These are phyloP conservation scores for Connochaetes taurinus DNA, from an alignment of 2,113 vertebrate genomes.

Conservation along the genomic window DNA sequence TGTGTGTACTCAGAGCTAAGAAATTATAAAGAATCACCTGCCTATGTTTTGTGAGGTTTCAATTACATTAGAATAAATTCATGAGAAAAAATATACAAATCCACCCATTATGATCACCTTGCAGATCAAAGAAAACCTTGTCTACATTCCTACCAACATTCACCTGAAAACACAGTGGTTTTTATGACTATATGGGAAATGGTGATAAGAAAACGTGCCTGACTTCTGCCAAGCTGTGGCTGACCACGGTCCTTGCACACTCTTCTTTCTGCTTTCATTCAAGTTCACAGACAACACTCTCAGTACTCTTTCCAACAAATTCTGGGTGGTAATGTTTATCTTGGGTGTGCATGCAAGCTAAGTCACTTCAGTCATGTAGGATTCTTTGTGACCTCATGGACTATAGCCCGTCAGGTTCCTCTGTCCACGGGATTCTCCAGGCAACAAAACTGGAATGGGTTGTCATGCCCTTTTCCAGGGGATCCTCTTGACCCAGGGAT, in stretches of 20 bases:
- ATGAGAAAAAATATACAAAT: not conserved
- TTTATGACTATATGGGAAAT: not conserved
- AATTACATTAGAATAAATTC: not conserved
- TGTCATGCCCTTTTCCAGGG: not conserved
- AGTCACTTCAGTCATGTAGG: not conserved
- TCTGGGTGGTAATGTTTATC: not conserved
- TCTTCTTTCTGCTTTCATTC: not conserved
- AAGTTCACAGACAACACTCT: not conserved
- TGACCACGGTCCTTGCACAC: not conserved
- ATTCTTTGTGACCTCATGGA: not conserved
- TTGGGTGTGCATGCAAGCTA: not conserved
- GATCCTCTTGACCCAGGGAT: not conserved
- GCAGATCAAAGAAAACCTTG: not conserved
- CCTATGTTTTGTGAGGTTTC: not conserved
- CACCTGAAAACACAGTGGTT: not conserved
- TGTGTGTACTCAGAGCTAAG: not conserved
- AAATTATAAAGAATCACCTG: not conserved
- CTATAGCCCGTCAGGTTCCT: not conserved
- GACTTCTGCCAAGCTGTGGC: not conserved
- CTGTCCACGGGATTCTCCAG: not conserved
- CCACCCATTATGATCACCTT: not conserved
- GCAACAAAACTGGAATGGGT: not conserved
- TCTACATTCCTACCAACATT: not conserved
- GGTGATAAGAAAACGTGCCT: not conserved
- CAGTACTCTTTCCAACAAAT: not conserved